Conservation (phyloP, 2,113 vertebrate species). For the Notothenia coriiceps region DNA sequence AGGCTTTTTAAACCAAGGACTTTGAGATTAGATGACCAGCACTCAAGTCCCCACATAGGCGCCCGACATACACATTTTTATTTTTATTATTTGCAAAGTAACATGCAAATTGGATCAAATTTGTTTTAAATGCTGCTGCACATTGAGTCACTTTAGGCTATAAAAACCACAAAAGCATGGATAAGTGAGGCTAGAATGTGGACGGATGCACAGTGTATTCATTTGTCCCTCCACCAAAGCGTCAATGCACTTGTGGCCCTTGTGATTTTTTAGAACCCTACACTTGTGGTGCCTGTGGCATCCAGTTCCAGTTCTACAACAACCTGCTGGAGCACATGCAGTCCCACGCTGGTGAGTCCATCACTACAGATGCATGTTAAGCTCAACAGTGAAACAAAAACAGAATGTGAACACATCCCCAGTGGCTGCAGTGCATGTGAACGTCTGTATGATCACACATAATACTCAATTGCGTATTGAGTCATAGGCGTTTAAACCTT, state of each 20-base stretch:
- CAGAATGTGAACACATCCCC: constrained; percentile 39
- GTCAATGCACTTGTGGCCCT: constrained; percentile 79
- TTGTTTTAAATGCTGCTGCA: constrained; percentile 1
- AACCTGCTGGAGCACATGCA: constrained; percentile 99
- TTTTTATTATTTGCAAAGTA: constrained; percentile 4
- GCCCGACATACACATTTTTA: not conserved
- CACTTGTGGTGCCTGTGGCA: constrained; percentile 98
- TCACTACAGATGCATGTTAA: constrained; percentile 68
- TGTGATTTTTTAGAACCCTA: constrained; percentile 94
- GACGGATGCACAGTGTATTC: constrained; percentile 46
- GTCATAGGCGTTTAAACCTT: not conserved
- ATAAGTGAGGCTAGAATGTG: constrained; percentile 9
- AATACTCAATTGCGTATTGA: constrained; percentile 16
- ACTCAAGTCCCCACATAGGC: not conserved
- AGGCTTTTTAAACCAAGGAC: not conserved
- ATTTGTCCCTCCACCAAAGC: constrained; percentile 62
- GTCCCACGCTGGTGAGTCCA: constrained; percentile 95
- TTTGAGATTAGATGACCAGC: not conserved
- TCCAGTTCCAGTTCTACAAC: constrained; percentile 99
- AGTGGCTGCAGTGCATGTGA: constrained; percentile 59
- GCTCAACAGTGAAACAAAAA: constrained; percentile 36
- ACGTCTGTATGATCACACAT: constrained; percentile 24
- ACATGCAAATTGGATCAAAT: not conserved
- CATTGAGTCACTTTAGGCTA: not conserved
- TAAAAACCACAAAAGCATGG: constrained; percentile 3